phyloP scores from a whole-genome alignment of 2,797 vertebrate species.

The Sebastiscus tertius region DNA sequence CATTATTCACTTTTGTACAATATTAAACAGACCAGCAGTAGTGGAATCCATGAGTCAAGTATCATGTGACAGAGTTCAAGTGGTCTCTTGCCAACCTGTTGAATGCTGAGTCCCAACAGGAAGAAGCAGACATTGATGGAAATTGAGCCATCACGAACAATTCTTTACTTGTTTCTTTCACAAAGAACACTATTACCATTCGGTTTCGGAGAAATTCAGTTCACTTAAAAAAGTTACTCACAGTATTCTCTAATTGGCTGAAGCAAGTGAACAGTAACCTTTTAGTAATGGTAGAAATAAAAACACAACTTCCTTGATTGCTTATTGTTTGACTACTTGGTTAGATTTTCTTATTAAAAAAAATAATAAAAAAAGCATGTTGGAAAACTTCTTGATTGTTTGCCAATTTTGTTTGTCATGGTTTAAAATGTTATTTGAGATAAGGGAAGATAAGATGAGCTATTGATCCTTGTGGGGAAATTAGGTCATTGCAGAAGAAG shows the following conservation, averaged over 20 bases:
- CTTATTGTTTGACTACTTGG: background rate
- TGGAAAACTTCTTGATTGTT: background rate
- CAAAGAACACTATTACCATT: background rate
- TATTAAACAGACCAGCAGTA: too few relatives aligned
- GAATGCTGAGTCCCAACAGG: too few relatives aligned
- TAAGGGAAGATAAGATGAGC: slow-evolving; percentile 14
- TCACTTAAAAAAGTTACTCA: too few relatives aligned
- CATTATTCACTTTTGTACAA: too few relatives aligned
- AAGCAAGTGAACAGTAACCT: background rate
- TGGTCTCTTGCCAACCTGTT: too few relatives aligned
- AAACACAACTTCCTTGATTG: background rate
- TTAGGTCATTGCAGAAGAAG: background rate
- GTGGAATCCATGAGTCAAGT: too few relatives aligned
- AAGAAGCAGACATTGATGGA: background rate
- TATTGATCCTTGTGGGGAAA: slow-evolving; percentile 23
- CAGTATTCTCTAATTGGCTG: background rate
- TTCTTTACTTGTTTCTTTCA: background rate
- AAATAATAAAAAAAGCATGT: background rate
- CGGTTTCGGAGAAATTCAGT: too few relatives aligned
- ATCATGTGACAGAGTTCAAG: too few relatives aligned
- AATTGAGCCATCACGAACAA: background rate
- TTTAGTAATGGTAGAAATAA: background rate
- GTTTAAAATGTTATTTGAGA: slow-evolving; percentile 21
- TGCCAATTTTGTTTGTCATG: background rate
- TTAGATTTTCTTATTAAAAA: background rate